Evolutionary conservation across 1,140 invertebrate species (phyloP).

Genomic region (Vanessa tameamea): DNA sequence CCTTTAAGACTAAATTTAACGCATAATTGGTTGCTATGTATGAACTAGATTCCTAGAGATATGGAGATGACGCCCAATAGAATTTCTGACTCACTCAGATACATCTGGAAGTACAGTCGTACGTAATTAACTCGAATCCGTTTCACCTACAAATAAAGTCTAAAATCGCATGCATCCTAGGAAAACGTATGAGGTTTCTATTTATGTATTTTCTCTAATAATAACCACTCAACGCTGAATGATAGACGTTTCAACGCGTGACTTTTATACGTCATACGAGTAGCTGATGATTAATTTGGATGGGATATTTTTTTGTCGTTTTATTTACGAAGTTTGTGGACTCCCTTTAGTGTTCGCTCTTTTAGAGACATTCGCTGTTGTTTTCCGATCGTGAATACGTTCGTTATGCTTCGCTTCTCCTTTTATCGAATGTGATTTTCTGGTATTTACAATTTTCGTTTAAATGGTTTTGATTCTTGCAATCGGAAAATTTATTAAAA

Average conservation of each 20-base stretch:
- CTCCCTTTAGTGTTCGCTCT: conserved; percentile 9
- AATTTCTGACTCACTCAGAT: conserved; percentile 3
- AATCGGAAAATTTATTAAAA: no score
- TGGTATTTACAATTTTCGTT: background rate
- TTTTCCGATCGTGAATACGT: conserved; percentile 4
- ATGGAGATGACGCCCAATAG: background rate
- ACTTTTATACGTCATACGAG: conserved; percentile 20
- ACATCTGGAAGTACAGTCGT: background rate
- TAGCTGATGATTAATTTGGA: conserved; percentile 25
- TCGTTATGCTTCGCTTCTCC: background rate
- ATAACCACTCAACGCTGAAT: conserved; percentile 14
- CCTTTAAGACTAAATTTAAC: background rate
- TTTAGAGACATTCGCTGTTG: background rate
- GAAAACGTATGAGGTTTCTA: background rate
- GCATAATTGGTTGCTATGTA: background rate
- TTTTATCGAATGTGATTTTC: background rate
- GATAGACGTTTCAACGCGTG: conserved; percentile 17
- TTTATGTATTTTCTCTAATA: conserved; percentile 20
- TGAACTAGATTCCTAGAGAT: background rate
- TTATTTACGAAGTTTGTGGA: background rate
- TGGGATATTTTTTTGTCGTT: background rate
- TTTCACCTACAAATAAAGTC: background rate
- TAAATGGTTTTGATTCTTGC: no score
- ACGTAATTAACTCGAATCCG: background rate
- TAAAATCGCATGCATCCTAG: background rate